phyloP scores from a whole-genome alignment of 2,888 invertebrate genomes.

The Mythimna albipuncta region DNA sequence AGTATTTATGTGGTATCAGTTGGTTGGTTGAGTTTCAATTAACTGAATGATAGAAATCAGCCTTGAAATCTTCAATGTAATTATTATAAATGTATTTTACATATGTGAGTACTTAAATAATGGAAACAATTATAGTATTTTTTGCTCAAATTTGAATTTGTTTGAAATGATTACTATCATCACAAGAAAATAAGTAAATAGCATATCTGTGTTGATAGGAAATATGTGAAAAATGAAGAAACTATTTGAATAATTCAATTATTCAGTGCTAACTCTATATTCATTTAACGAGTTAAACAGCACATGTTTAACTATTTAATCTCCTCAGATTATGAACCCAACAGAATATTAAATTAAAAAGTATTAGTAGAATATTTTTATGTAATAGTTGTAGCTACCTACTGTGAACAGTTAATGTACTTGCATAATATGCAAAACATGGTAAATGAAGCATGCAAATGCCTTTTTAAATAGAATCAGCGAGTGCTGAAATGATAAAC shows the following conservation, averaged over 20 bases:
- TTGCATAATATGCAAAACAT: neutral
- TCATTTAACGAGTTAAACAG: neutral
- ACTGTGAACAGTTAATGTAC: neutral
- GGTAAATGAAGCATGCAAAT: neutral
- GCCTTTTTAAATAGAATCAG: neutral
- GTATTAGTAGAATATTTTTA: neutral
- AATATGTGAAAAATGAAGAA: too few species aligned
- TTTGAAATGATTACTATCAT: neutral
- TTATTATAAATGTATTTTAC: conserved; percentile 1
- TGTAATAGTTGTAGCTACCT: neutral
- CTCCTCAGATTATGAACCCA: neutral
- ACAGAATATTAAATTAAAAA: neutral
- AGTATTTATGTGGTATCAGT: neutral
- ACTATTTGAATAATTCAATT: too few species aligned
- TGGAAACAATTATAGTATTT: conserved; percentile 5
- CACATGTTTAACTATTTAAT: neutral
- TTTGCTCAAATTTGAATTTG: neutral
- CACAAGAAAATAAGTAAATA: neutral
- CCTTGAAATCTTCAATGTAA: conserved; percentile 31
- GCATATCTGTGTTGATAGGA: neutral
- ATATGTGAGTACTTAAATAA: neutral
- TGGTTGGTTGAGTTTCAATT: conserved; percentile 17
- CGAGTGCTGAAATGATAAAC: neutral
- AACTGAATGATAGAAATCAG: conserved; percentile 37
- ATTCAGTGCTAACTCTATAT: too few species aligned